Base-by-base conservation (phyloP, 2,797 vertebrate genomes). In the Momotus momota region DNA sequence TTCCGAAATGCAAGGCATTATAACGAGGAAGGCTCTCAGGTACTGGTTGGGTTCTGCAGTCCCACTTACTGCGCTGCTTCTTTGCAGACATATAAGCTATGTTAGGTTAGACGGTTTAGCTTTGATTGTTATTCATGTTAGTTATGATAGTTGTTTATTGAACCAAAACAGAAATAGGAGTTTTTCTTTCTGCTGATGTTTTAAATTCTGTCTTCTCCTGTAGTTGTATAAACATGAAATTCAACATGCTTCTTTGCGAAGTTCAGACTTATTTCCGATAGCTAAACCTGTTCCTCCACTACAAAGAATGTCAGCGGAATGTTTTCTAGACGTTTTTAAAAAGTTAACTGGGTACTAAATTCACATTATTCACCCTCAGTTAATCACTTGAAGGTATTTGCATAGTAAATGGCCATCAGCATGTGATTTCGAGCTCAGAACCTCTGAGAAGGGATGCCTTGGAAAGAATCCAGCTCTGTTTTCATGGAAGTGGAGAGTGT, bases 1-100 rank as follows among this genome's bases (percentile, higher is more conserved):
- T 99, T 99, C 94, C 99, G 99, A 14, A 99, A 99, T 71, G 99
- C 99, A 13, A 98, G 99, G 38, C 99, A 99, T 96, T 99, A 99
- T 96, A 99, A 99, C 2, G 99, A 99, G 97, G 99, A 99, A 79
- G 99, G 99, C 65, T 99, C 99, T 67, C 99, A 99, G 99, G 99
- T 99, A 97, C 86, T 58, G 43, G 4, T 87, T 22, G 64, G 33
- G 22, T 25, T 35, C 61, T 70, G 8, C 54, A 66, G 19, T 46
- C 48, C 43, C 25, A 0, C 52, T 88, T 79, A 31, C 16, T 54
- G 87, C 71, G 54, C 55, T 71, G 33, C 71, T 79, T 55, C 58
- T 71, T 43, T 91, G 52, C 90, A 83, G 84, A 6, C 14, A 2
- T 4, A 9, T 9, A 3, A 29, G 11, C 65, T 35, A 35, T 10